Conservation (phyloP, 2,113 vertebrate genomes). For the Prinia subflava region DNA sequence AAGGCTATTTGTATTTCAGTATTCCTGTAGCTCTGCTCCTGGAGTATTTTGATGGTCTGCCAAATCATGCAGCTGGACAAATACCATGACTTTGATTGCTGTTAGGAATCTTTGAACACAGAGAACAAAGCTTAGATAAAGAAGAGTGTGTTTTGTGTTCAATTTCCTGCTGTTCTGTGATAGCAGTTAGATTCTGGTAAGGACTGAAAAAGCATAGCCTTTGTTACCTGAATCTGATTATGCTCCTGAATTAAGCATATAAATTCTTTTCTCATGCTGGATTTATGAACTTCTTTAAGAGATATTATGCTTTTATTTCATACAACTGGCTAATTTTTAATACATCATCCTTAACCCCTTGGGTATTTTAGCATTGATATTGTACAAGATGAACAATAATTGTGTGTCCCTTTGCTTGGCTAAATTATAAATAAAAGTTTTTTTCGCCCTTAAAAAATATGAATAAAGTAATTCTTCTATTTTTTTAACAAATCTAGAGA, state of each 20-base stretch:
- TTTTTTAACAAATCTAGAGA: not conserved
- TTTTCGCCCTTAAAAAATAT: not conserved
- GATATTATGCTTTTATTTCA: not conserved
- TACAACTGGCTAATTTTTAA: not conserved
- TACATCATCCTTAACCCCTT: not conserved
- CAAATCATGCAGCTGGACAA: not conserved
- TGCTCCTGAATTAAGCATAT: not conserved
- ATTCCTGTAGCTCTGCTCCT: not conserved
- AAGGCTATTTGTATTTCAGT: not conserved
- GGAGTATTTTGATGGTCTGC: not conserved
- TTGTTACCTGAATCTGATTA: not conserved
- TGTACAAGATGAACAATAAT: not conserved
- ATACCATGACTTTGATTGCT: not conserved
- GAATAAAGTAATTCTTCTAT: not conserved
- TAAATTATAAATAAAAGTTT: not conserved
- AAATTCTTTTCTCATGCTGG: not conserved
- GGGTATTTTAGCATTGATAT: not conserved
- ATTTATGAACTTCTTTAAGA: not conserved
- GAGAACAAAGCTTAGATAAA: not conserved
- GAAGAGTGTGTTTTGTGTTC: not conserved
- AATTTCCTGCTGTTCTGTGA: not conserved
- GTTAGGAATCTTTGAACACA: not conserved
- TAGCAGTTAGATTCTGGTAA: not conserved
- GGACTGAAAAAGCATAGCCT: not conserved
- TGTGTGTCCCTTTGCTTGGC: not conserved